These are phyloP conservation scores for Rhabdomys pumilio DNA, from an alignment of 2,797 vertebrate genomes.

Conservation along the genomic window DNA sequence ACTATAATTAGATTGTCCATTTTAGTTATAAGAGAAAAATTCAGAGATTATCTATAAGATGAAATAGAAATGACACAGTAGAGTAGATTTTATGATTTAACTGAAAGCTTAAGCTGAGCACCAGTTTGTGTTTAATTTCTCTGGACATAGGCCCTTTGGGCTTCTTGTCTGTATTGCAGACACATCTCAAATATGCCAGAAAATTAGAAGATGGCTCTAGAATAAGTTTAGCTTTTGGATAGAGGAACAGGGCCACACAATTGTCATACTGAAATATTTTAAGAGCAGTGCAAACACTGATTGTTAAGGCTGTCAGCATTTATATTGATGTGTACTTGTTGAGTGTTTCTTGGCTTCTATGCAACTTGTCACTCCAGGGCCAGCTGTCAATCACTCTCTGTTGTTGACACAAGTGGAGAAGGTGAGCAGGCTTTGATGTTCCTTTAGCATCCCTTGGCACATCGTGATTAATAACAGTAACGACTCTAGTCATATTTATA, in stretches of 20 bases:
- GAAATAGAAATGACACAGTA: neutral
- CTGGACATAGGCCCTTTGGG: neutral
- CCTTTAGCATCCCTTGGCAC: conserved; percentile 47
- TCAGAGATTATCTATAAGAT: neutral
- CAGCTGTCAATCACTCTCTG: neutral
- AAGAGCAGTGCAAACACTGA: conserved; percentile 42
- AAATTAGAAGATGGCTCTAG: conserved; percentile 64
- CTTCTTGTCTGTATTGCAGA: neutral
- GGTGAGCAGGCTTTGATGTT: neutral
- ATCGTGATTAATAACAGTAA: conserved; percentile 1
- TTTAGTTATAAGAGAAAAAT: conserved; percentile 29
- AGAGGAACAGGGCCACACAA: conserved; percentile 23
- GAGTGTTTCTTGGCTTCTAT: conserved; percentile 14
- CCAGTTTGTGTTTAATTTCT: neutral
- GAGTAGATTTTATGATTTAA: conserved; percentile 33
- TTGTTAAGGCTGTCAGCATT: conserved; percentile 67
- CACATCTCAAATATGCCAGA: conserved; percentile 61
- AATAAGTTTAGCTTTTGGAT: conserved; percentile 75
- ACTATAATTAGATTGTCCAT: neutral
- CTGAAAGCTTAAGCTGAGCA: conserved; percentile 32
- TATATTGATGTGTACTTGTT: conserved; percentile 42
- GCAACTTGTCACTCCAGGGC: conserved; percentile 32
- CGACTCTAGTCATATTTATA: conserved; percentile 60
- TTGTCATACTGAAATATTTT: conserved; percentile 64
- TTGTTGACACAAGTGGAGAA: conserved; percentile 35